Percentiles rank a stretch among this genome's conserved stretches.
phyloP scores from a whole-genome alignment of 2,113 vertebrate genomes.

The Atrichornis clamosus region DNA sequence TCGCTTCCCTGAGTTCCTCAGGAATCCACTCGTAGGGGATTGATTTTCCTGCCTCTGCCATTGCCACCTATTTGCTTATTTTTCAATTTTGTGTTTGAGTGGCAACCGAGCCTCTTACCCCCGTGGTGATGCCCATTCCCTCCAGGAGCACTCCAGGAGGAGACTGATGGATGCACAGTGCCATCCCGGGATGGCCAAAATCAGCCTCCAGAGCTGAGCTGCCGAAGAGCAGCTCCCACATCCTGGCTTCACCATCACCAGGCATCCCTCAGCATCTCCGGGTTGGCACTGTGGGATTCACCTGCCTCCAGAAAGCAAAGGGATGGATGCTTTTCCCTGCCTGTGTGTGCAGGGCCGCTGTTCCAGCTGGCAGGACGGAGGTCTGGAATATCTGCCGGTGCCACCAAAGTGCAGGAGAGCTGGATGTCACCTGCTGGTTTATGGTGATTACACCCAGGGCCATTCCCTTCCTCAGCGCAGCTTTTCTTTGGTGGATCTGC shows the following conservation, averaged over 20 bases:
- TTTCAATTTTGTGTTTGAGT: accelerated
- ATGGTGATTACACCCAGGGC: background rate
- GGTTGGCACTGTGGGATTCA: background rate
- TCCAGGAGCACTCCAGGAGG: accelerated
- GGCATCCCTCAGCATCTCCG: background rate
- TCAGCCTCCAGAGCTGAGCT: background rate
- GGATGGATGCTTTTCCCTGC: background rate
- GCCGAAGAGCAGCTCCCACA: accelerated
- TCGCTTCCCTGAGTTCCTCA: background rate
- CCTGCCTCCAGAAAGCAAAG: too few species aligned
- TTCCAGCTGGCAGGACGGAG: background rate
- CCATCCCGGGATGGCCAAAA: background rate
- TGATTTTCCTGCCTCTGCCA: background rate
- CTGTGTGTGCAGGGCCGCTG: accelerated
- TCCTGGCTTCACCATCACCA: background rate
- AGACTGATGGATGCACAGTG: background rate
- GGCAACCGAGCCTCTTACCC: background rate
- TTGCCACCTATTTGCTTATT: background rate
- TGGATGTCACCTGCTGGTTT: background rate
- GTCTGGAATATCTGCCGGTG: background rate
- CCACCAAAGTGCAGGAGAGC: background rate
- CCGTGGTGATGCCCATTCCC: accelerated
- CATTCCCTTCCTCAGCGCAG: background rate
- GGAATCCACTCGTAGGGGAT: accelerated
- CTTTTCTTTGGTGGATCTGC: background rate